These are phyloP conservation scores for Oryzias celebensis DNA, from an alignment of 2,113 vertebrate species.

Conservation along the genomic window DNA sequence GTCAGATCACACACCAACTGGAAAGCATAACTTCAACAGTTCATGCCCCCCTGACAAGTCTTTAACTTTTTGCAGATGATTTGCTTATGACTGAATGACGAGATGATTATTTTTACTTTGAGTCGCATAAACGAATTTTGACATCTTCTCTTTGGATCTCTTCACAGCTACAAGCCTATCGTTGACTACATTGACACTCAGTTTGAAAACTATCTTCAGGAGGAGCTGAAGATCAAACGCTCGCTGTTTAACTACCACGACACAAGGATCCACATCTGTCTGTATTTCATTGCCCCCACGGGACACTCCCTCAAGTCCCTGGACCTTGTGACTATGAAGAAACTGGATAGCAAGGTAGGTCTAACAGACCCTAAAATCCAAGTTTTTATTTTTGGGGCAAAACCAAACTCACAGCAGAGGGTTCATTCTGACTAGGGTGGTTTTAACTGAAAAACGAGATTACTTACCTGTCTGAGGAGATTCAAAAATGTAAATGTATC, in stretches of 20 bases:
- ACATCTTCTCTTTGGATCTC: conserved; percentile 15
- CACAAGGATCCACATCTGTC: conserved; percentile 94
- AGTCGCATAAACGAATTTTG: conserved; percentile 16
- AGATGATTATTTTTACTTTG: conserved; percentile 24
- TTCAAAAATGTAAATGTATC: not conserved
- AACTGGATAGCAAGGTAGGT: conserved; percentile 94
- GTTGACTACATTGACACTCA: conserved; percentile 98
- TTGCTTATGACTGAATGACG: conserved; percentile 16
- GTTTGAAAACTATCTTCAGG: conserved; percentile 98
- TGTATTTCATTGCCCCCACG: conserved; percentile 97
- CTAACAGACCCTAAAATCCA: not conserved
- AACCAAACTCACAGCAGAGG: no score
- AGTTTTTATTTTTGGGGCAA: no score
- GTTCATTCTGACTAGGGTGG: conserved; percentile 18
- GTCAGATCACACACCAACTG: conserved; percentile 30
- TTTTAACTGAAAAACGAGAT: conserved; percentile 25
- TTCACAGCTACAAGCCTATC: conserved; percentile 95
- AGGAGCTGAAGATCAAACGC: conserved; percentile 97
- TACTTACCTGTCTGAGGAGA: conserved; percentile 21
- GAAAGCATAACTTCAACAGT: conserved; percentile 30
- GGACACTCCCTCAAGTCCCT: conserved; percentile 96
- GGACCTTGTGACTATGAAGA: conserved; percentile 98
- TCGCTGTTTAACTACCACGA: conserved; percentile 97
- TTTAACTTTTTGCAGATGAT: conserved; percentile 24
- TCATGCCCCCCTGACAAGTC: conserved; percentile 21